Evolutionary conservation across 30 jellyfish, hydroid and myxozoan genomes (phyloP).

Genomic region (Pelagia noctiluca): DNA sequence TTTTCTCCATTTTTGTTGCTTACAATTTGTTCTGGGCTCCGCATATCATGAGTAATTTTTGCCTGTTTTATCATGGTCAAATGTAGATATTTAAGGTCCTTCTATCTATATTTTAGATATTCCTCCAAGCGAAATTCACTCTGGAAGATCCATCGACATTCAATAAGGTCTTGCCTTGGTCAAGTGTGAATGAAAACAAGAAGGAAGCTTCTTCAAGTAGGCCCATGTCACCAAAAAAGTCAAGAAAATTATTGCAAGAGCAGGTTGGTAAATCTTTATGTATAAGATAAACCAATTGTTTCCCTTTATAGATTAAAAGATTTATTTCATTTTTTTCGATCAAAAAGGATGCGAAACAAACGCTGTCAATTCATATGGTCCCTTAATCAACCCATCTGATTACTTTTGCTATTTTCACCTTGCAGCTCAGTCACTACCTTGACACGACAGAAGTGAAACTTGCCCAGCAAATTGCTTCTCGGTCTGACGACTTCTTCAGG

Average conservation of each 20-base stretch:
- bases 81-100: too few species aligned
- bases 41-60: too few species aligned
- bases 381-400: too few species aligned
- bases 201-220: conserved; percentile 32
- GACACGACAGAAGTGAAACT: conserved; percentile 88
- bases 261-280: too few species aligned
- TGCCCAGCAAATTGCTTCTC: conserved; percentile 91
- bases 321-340: too few species aligned
- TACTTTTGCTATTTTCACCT: background rate
- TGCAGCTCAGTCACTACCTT: conserved; percentile 86
- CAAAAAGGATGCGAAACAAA: too few species aligned
- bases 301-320: too few species aligned
- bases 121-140: conserved; percentile 76
- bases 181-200: conserved; percentile 60
- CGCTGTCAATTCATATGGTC: too few species aligned
- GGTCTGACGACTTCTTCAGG: conserved; percentile 89
- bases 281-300: too few species aligned
- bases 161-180: conserved; percentile 90
- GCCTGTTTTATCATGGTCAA: too few species aligned
- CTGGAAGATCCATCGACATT: conserved; percentile 91
- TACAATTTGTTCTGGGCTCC: too few species aligned
- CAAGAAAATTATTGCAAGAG: conserved; percentile 94
- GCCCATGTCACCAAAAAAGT: conserved; percentile 68
- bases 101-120: conserved; percentile 60
- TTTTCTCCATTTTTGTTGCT: too few species aligned